These are phyloP conservation scores for Drosophila murphyi DNA, from an alignment of 1,140 invertebrate species.

Conservation along the genomic window DNA sequence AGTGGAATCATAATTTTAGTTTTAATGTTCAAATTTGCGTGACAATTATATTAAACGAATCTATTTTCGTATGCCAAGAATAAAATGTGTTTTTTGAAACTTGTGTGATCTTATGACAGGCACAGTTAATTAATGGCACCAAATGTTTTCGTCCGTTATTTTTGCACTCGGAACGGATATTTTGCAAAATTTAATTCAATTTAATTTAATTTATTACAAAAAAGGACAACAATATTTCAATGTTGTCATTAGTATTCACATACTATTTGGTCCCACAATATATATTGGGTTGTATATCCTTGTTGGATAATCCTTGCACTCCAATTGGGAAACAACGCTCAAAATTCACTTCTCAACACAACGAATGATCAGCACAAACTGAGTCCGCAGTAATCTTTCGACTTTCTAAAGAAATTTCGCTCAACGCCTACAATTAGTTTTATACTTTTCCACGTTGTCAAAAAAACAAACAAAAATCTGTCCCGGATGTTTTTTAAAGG, in stretches of 20 bases:
- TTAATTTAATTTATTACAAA: constrained; percentile 6
- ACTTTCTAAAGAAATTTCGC: constrained; percentile 71
- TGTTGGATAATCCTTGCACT: constrained; percentile 34
- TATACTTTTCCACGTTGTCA: constrained; percentile 70
- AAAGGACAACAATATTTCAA: constrained; percentile 1
- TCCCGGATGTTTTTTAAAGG: constrained; percentile 71
- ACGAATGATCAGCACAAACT: constrained; percentile 67
- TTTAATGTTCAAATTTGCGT: constrained; percentile 62
- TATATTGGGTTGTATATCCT: constrained; percentile 39
- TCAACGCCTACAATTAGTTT: constrained; percentile 79
- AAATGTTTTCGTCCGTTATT: constrained; percentile 55
- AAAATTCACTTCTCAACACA: constrained; percentile 68
- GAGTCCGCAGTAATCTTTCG: constrained; percentile 55
- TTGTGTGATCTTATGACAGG: constrained; percentile 49
- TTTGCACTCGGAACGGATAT: constrained; percentile 52
- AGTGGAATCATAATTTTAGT: constrained; percentile 70
- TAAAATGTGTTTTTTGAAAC: constrained; percentile 31
- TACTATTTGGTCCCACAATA: constrained; percentile 45
- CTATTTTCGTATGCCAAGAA: constrained; percentile 60
- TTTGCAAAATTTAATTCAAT: constrained; percentile 4
- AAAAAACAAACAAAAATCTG: constrained; percentile 33
- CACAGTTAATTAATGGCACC: constrained; percentile 72
- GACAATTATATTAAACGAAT: constrained; percentile 68
- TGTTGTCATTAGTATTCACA: constrained; percentile 1
- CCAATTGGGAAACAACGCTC: constrained; percentile 14